phyloP scores from a whole-genome alignment of 1,140 invertebrate species.

The Nixonia krombeini region DNA sequence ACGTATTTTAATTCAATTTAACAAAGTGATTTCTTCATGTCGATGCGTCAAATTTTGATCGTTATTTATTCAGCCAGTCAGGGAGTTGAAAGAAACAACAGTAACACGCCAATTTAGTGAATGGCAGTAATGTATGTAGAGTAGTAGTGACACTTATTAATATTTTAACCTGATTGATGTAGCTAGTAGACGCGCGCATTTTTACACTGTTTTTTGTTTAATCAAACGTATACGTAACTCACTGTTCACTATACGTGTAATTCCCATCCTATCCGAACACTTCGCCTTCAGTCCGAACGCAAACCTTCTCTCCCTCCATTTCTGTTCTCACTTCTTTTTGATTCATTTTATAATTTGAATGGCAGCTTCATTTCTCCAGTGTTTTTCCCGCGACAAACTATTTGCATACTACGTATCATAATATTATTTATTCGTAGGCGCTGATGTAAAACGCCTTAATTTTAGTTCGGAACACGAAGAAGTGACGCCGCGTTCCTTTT shows the following conservation, averaged over 20 bases:
- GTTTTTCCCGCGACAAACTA: not conserved
- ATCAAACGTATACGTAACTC: conserved; percentile 52
- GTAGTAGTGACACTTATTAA: conserved; percentile 38
- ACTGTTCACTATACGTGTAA: conserved; percentile 52
- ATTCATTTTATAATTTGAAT: conserved; percentile 23
- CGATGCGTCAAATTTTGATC: too few relatives aligned
- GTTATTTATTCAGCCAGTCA: conserved; percentile 36
- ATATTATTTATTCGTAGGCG: not conserved
- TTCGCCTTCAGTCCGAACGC: not conserved
- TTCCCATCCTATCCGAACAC: conserved; percentile 21
- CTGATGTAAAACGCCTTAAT: not conserved
- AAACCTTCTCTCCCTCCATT: not conserved
- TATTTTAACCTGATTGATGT: conserved; percentile 40
- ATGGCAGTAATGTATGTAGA: conserved; percentile 53
- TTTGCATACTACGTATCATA: not conserved
- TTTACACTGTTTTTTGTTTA: conserved; percentile 38
- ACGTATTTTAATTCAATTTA: too few relatives aligned
- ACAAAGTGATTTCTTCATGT: too few relatives aligned
- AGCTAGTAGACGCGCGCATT: conserved; percentile 41
- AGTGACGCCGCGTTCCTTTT: conserved; percentile 23
- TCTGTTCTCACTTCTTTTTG: conserved; percentile 14
- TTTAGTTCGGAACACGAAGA: conserved; percentile 37
- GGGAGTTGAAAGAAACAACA: conserved; percentile 27
- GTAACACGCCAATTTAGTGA: conserved; percentile 47
- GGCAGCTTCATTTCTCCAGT: conserved; percentile 26